Percentiles rank a stretch among this genome's conserved stretches.
Evolutionary conservation across 2,113 vertebrate genomes (phyloP).

Genomic region (Buteo buteo): DNA sequence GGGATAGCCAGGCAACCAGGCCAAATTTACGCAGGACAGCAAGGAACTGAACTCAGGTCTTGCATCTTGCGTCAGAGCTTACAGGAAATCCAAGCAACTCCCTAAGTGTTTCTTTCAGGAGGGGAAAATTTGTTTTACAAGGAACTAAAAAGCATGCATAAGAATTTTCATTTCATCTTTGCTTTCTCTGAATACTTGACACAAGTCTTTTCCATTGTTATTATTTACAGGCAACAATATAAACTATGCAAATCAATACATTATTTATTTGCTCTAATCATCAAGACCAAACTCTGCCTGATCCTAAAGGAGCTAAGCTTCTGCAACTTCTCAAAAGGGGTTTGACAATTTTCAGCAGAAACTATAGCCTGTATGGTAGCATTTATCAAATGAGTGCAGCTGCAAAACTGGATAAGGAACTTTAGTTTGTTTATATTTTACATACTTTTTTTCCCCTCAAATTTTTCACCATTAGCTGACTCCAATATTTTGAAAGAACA

Average conservation of each 20-base stretch:
- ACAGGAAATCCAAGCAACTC: background rate
- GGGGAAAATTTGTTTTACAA: background rate
- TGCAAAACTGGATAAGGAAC: background rate
- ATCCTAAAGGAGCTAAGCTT: background rate
- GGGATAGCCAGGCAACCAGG: background rate
- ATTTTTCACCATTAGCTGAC: constrained; percentile 2
- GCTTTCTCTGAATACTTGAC: background rate
- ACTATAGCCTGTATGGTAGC: background rate
- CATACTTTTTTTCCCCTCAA: background rate
- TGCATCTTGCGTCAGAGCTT: background rate
- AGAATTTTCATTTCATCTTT: background rate
- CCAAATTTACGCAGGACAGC: background rate
- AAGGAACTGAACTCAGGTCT: background rate
- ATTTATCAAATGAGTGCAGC: background rate
- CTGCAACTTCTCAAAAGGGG: background rate
- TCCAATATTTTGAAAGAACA: background rate
- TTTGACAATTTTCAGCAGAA: background rate
- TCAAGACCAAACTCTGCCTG: background rate
- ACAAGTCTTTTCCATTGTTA: background rate
- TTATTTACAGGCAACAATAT: background rate
- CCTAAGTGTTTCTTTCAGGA: background rate
- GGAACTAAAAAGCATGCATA: background rate
- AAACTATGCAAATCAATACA: background rate
- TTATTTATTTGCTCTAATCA: background rate
- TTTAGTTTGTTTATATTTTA: background rate